phyloP scores from a whole-genome alignment of 2,113 vertebrate genomes.

The Scytalopus superciliaris region DNA sequence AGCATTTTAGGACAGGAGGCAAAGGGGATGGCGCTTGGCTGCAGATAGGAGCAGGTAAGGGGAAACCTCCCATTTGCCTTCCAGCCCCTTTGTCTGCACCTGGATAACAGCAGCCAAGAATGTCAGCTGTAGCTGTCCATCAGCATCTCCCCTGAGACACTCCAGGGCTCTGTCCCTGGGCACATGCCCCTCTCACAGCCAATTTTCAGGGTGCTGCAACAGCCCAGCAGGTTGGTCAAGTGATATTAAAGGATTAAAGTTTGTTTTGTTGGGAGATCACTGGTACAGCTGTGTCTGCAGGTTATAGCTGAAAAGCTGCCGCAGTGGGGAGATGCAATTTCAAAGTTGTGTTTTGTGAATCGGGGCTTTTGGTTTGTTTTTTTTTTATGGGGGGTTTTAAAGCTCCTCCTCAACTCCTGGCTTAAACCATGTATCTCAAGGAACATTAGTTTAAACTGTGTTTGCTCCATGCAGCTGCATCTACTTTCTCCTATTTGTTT shows the following conservation, averaged over 20 bases:
- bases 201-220: neutral
- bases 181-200: neutral
- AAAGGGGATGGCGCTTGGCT: fast-evolving
- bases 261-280: neutral
- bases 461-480: neutral
- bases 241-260: neutral
- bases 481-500: neutral
- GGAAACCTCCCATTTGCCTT: neutral
- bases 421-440: neutral
- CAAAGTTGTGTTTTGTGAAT: neutral
- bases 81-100: neutral
- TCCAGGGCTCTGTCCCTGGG: neutral
- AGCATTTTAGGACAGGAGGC: conserved; percentile 31
- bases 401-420: neutral
- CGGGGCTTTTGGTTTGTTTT: fast-evolving
- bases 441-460: neutral
- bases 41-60: neutral
- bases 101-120: neutral
- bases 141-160: neutral
- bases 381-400: neutral
- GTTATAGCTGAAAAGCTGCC: neutral
- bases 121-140: neutral
- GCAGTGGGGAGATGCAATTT: neutral
- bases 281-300: neutral
- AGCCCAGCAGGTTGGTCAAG: neutral